Conservation (phyloP, 2,113 vertebrate species). For the Laticauda laticaudata region DNA sequence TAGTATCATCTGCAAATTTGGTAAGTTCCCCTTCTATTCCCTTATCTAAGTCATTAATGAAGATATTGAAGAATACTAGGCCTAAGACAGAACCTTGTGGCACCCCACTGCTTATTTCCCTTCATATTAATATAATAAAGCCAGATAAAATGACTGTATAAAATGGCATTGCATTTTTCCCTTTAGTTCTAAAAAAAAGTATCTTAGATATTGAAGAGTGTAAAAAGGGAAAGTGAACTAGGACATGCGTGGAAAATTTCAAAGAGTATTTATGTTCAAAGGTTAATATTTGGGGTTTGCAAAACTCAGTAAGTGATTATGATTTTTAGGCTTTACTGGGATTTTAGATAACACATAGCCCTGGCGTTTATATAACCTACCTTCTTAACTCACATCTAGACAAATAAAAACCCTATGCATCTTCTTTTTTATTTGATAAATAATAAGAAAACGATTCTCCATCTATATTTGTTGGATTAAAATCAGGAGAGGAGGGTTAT, state of each 20-base stretch:
- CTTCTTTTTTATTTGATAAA: background rate
- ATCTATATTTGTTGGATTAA: background rate
- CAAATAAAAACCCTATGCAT: background rate
- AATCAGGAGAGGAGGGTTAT: background rate
- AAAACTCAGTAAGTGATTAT: background rate
- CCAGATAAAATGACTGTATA: background rate
- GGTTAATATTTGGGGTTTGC: background rate
- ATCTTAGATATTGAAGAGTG: background rate
- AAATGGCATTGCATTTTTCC: background rate
- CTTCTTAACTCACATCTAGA: background rate
- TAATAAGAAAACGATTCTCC: background rate
- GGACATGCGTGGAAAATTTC: background rate
- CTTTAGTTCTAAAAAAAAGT: background rate
- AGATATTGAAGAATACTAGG: no score
- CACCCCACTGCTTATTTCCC: no score
- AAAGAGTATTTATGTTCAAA: background rate
- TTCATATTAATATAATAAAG: background rate
- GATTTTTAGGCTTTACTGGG: background rate
- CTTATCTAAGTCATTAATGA: no score
- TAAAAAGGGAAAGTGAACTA: background rate
- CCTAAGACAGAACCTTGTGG: no score
- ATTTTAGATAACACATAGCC: background rate
- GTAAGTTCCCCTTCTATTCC: no score
- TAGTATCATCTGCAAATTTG: no score
- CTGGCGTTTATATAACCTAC: background rate